Percentiles rank a stretch among this genome's conserved stretches.
These are phyloP conservation scores for Pachyrhynchus sulphureomaculatus DNA, from an alignment of 1,140 invertebrate species.

Conservation along the genomic window DNA sequence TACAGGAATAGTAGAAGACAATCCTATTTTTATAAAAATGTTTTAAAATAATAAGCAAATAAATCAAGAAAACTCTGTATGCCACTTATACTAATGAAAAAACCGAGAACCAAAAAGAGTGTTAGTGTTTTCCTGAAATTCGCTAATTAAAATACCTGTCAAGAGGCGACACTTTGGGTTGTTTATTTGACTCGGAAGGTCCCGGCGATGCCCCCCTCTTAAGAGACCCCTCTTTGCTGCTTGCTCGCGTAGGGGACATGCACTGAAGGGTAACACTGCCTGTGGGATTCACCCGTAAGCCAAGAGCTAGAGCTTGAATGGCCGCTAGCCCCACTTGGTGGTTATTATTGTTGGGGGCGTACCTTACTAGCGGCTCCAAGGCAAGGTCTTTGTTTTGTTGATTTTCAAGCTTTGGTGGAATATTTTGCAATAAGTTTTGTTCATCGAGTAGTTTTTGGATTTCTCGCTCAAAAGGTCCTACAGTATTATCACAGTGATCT, in stretches of 20 bases:
- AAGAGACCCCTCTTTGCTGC: slow-evolving; percentile 50
- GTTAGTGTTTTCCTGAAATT: slow-evolving; percentile 22
- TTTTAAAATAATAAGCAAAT: too few species aligned
- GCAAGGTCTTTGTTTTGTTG: slow-evolving; percentile 55
- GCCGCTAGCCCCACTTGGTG: slow-evolving; percentile 64
- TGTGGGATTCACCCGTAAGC: slow-evolving; percentile 48
- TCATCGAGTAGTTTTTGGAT: slow-evolving; percentile 73
- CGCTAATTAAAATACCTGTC: slow-evolving; percentile 47
- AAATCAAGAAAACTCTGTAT: slow-evolving; percentile 15
- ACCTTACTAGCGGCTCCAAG: slow-evolving; percentile 50
- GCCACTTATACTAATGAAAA: slow-evolving; percentile 13
- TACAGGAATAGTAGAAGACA: too few species aligned
- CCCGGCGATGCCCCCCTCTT: slow-evolving; percentile 48
- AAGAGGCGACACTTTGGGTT: slow-evolving; percentile 49
- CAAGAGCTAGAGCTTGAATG: slow-evolving; percentile 60
- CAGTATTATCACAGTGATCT: slow-evolving; percentile 49
- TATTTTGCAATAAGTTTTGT: slow-evolving; percentile 63
- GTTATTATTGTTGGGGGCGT: slow-evolving; percentile 56
- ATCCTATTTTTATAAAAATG: too few species aligned
- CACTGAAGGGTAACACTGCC: slow-evolving; percentile 49
- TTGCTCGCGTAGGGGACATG: slow-evolving; percentile 49
- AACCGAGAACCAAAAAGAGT: slow-evolving; percentile 15
- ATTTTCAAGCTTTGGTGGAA: slow-evolving; percentile 59
- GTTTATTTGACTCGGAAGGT: slow-evolving; percentile 47
- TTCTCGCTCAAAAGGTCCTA: slow-evolving; percentile 69